Conservation (phyloP, 2,113 vertebrate species). For the Centropristis striata region DNA sequence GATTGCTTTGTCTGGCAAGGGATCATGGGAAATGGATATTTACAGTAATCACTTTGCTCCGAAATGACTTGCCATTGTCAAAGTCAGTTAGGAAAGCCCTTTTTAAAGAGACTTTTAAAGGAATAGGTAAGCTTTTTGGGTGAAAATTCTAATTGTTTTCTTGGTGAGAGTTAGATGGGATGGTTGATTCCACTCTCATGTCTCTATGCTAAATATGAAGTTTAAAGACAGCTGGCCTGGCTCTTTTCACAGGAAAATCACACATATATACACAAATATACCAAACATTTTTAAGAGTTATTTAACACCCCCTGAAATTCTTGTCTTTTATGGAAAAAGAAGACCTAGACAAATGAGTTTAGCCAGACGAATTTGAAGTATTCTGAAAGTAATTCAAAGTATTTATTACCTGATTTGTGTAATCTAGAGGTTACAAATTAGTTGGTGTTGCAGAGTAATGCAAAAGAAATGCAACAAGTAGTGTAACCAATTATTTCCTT, state of each 20-base stretch:
- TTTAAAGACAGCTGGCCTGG: background rate
- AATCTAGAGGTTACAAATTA: too few relatives aligned
- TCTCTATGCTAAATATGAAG: background rate
- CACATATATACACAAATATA: background rate
- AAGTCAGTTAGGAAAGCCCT: background rate
- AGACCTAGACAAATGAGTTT: too few relatives aligned
- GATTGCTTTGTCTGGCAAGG: slow-evolving; percentile 34
- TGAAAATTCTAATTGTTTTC: background rate
- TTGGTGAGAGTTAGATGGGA: background rate
- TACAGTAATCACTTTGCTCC: slow-evolving; percentile 27
- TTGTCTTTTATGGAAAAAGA: background rate
- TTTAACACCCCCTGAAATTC: background rate
- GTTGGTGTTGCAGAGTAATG: too few relatives aligned
- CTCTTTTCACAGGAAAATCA: background rate
- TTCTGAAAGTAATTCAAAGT: too few relatives aligned
- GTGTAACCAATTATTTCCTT: too few relatives aligned
- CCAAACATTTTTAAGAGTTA: background rate
- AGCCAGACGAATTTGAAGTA: too few relatives aligned
- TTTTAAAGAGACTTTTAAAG: background rate
- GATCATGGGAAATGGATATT: slow-evolving; percentile 57
- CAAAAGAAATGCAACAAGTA: too few relatives aligned
- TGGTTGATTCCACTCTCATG: background rate
- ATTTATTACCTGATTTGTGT: too few relatives aligned
- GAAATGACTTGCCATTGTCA: slow-evolving; percentile 10
- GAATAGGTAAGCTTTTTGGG: background rate